Evolutionary conservation across 2,888 invertebrate species (phyloP), one percentile per base, ranked within the genome.

Genomic region (Ganaspis brasiliensis): DNA sequence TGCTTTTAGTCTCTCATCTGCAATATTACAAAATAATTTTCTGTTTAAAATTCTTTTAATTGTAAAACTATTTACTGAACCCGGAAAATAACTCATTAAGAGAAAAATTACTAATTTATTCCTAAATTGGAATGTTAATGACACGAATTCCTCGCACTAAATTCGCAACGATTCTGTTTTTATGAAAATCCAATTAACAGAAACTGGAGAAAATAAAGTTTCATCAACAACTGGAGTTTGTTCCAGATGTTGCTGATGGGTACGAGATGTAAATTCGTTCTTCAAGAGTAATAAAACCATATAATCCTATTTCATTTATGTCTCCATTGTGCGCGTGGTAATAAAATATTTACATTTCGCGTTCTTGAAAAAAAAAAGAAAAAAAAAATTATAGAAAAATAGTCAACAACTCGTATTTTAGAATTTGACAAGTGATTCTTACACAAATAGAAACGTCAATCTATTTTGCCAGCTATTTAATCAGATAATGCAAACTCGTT

Each of bases 141-240:
- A 16, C 19, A 16, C n/a, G 52, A 19, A 52, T 8, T 52, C 19
- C 6, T 52, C 16, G 52, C 19, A 52, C 19, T 16, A 52, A 52
- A 52, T 52, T 52, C 52, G 6, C 52, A 52, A 52, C 19, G 19
- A 52, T 52, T 19, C 19, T 19, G 52, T 52, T 52, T 52, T 52
- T 19, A 52, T 52, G 52, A 52, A 52, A 52, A 52, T 52, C 19
- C 52, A 52, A 52, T 52, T 52, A 52, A 52, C 52, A 52, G 19
- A 45, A 63, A 40, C 24, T 5, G 21, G 21, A 24, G 26, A 56
- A 56, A 56, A 56, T 56, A 26, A 24, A 14, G 12, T 24, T 37
- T 37, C 37, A 24, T 21, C n/a, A 63, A 12, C 63, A 45, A 63
- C 24, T 40, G 14, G 16, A 63, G 63, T 40, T 40, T 12, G 1